These are phyloP conservation scores for Planococcus citri DNA, from an alignment of 1,140 invertebrate genomes.

Conservation along the genomic window DNA sequence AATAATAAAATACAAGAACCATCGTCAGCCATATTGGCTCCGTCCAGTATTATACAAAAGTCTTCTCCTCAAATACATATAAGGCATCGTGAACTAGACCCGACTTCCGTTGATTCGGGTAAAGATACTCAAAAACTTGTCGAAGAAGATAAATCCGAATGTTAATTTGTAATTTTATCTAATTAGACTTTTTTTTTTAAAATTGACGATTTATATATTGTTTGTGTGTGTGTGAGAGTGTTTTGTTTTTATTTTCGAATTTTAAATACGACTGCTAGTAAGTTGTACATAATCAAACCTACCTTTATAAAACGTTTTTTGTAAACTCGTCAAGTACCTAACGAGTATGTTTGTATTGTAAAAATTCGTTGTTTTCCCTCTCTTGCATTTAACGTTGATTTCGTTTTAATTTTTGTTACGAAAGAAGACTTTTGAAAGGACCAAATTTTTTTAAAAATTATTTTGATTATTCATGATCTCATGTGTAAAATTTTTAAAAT, in stretches of 20 bases:
- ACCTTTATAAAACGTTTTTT: background rate
- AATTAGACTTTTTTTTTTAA: background rate
- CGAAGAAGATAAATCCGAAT: slow-evolving; percentile 65
- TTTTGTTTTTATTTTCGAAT: background rate
- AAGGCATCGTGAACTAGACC: slow-evolving; percentile 65
- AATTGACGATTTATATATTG: background rate
- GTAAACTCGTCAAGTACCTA: too few species aligned
- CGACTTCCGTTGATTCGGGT: slow-evolving; percentile 67
- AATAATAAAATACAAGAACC: slow-evolving; percentile 41
- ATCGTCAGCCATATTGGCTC: slow-evolving; percentile 57
- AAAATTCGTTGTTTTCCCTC: background rate
- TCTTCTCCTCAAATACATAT: slow-evolving; percentile 58
- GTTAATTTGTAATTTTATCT: slow-evolving; percentile 31
- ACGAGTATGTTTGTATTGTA: background rate
- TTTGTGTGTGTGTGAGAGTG: background rate
- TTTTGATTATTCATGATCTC: too few species aligned
- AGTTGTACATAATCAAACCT: background rate
- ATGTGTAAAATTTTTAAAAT: background rate
- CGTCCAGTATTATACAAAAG: slow-evolving; percentile 64
- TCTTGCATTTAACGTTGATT: background rate
- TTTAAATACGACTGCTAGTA: background rate
- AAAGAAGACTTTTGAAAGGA: background rate
- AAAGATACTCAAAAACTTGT: slow-evolving; percentile 83
- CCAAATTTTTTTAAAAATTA: background rate
- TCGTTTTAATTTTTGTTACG: background rate